Conservation (phyloP, 1,140 invertebrate genomes). For the Magallana gigas region DNA sequence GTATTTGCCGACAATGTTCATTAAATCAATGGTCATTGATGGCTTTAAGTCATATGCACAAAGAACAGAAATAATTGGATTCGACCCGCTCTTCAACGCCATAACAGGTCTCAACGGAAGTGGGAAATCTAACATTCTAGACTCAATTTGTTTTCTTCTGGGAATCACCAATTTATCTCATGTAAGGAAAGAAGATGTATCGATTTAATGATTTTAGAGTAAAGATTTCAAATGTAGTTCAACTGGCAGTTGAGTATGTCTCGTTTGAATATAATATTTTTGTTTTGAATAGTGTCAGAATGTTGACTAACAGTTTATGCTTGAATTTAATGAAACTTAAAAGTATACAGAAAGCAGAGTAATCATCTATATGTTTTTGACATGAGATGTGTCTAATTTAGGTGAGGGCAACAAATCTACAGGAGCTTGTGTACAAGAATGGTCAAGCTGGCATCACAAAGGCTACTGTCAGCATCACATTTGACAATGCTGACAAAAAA, state of each 20-base stretch:
- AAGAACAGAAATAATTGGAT: constrained; percentile 94
- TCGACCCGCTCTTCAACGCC: constrained; percentile 97
- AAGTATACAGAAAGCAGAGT: too few species aligned
- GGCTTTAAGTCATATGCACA: constrained; percentile 99
- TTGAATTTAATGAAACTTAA: too few species aligned
- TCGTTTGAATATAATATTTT: too few species aligned
- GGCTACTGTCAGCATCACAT: constrained; percentile 96
- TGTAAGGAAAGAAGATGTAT: constrained; percentile 81
- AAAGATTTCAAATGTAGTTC: too few species aligned
- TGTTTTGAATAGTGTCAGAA: too few species aligned
- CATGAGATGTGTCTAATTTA: constrained; percentile 74
- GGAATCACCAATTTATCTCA: constrained; percentile 96
- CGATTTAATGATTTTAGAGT: too few species aligned
- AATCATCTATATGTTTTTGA: too few species aligned
- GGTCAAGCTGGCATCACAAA: constrained; percentile 97
- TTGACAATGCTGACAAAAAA: constrained; percentile 93
- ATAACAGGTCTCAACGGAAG: constrained; percentile 99
- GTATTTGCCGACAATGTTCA: constrained; percentile 86
- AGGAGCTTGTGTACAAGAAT: constrained; percentile 98
- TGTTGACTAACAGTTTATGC: too few species aligned
- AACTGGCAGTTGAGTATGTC: too few species aligned
- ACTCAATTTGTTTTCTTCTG: constrained; percentile 98
- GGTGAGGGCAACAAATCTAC: constrained; percentile 93
- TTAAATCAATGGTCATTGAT: constrained; percentile 96
- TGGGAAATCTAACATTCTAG: constrained; percentile 99